Percentiles rank a stretch among this genome's conserved stretches.
Evolutionary conservation across 53 echinoderm and acorn worm genomes (phyloP).

Genomic region (Holothuria scabra): DNA sequence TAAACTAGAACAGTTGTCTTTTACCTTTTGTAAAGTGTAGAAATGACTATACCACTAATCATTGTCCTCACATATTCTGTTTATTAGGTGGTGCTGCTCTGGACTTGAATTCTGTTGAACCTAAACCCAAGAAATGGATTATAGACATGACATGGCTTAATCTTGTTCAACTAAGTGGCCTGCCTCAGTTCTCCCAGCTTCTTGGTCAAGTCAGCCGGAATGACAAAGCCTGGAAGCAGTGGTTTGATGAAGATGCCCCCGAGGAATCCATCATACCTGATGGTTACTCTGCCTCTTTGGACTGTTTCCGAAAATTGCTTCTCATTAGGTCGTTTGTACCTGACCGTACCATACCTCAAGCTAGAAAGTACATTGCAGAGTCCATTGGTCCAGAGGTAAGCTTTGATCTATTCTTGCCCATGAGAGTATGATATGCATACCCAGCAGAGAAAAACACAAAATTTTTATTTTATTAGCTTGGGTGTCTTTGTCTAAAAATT

Average conservation of each 20-base stretch:
- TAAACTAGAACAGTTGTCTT: too few species aligned
- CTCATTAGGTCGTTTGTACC: constrained; percentile 90
- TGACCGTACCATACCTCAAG: constrained; percentile 94
- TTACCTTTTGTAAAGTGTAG: too few species aligned
- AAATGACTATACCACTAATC: too few species aligned
- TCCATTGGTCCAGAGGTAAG: constrained; percentile 88
- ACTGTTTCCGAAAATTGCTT: constrained; percentile 90
- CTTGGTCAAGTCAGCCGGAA: constrained; percentile 91
- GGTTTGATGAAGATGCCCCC: constrained; percentile 96
- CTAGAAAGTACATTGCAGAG: constrained; percentile 97
- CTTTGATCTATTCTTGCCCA: neutral
- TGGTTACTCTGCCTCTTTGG: constrained; percentile 96
- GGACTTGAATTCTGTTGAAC: constrained; percentile 93
- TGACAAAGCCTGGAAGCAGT: constrained; percentile 97
- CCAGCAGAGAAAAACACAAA: too few species aligned
- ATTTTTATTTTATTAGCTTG: too few species aligned
- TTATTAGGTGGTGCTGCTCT: constrained; percentile 90
- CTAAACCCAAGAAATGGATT: constrained; percentile 99
- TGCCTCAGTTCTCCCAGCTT: constrained; percentile 95
- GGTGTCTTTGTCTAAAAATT: too few species aligned
- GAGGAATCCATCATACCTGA: constrained; percentile 96
- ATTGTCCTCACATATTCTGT: too few species aligned
- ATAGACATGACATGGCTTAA: constrained; percentile 98
- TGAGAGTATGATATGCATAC: too few species aligned
- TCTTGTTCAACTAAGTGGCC: constrained; percentile 86